Evolutionary conservation across 1,140 invertebrate genomes (phyloP).

Genomic region (Aphis gossypii): DNA sequence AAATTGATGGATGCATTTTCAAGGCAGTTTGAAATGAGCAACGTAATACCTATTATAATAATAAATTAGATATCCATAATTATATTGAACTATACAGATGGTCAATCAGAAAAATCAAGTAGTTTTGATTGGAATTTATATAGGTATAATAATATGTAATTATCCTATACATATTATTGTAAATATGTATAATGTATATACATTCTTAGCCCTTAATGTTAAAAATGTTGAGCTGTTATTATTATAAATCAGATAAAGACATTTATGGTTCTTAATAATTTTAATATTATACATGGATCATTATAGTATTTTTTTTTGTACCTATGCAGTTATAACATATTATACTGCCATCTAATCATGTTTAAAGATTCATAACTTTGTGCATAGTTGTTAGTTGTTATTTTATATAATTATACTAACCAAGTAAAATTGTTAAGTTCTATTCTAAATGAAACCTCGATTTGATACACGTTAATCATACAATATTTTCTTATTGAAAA

Average conservation of each 20-base stretch:
- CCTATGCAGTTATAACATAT: background rate
- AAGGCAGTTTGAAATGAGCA: background rate
- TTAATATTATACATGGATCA: background rate
- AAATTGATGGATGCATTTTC: background rate
- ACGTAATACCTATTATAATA: background rate
- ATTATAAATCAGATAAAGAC: background rate
- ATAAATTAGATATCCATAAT: background rate
- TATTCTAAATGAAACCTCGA: background rate
- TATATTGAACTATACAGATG: background rate
- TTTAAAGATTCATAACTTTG: background rate
- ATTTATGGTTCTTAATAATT: background rate
- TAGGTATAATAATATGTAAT: background rate
- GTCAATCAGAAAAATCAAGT: background rate
- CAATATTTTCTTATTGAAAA: background rate
- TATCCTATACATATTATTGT: too few species aligned
- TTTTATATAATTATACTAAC: background rate
- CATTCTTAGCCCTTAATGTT: background rate
- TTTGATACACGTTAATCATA: background rate
- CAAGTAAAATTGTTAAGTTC: background rate
- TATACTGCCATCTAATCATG: background rate
- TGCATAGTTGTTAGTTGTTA: background rate
- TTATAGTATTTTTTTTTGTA: background rate
- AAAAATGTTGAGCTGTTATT: background rate
- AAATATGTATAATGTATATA: background rate
- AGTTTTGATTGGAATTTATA: background rate